phyloP scores from a whole-genome alignment of 2,113 vertebrate species.

The Boulengeromyrus knoepffleri region DNA sequence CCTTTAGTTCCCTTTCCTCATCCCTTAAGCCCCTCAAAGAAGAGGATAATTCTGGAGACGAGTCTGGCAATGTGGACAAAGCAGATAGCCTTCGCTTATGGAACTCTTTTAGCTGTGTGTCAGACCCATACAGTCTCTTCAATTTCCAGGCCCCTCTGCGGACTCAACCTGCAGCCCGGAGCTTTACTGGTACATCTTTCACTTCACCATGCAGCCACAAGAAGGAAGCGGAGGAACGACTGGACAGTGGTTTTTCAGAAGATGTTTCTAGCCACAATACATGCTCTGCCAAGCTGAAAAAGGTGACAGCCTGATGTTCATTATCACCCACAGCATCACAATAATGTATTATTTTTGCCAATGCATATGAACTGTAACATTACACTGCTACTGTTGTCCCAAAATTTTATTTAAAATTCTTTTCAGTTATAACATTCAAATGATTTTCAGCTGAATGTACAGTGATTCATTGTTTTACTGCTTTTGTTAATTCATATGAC shows the following conservation, averaged over 20 bases:
- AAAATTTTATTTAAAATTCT: background rate
- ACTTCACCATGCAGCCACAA: slow-evolving; percentile 31
- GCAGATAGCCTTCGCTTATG: slow-evolving; percentile 69
- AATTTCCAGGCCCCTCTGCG: slow-evolving; percentile 78
- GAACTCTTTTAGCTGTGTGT: slow-evolving; percentile 71
- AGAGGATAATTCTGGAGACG: slow-evolving; percentile 43
- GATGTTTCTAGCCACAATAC: background rate
- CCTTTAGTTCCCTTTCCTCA: slow-evolving; percentile 30
- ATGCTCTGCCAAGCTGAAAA: slow-evolving; percentile 38
- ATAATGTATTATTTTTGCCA: background rate
- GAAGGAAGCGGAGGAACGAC: slow-evolving; percentile 48
- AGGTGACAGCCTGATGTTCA: slow-evolving; percentile 34
- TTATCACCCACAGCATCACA: background rate
- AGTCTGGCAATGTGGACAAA: slow-evolving; percentile 67
- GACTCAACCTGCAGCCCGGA: slow-evolving; percentile 39
- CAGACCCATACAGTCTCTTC: slow-evolving; percentile 82
- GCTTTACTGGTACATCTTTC: background rate
- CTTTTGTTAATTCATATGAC: background rate
- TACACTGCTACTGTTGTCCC: background rate
- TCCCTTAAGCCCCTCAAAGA: slow-evolving; percentile 29
- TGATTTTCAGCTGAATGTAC: background rate
- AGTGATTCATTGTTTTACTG: background rate
- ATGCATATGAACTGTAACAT: background rate
- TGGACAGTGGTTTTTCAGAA: slow-evolving; percentile 47
- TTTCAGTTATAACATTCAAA: background rate